Base-by-base conservation (phyloP, 1,140 invertebrate species). In the Pectinophora gossypiella region DNA sequence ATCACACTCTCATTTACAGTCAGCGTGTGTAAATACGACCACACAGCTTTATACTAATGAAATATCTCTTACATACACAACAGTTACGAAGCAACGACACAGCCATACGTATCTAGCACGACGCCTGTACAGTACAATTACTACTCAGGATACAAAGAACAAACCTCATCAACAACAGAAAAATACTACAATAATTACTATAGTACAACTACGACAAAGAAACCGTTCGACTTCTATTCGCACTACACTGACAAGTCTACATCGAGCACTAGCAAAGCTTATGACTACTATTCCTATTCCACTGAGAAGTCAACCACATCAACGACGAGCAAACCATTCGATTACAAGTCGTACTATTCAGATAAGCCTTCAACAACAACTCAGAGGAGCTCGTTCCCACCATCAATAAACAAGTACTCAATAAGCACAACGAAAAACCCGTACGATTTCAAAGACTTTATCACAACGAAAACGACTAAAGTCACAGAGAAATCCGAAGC, bases 371-470 rank as follows among this genome's bases (percentile, higher is more conserved):
- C 66, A 50, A 71, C 66, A 21, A 64, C 74, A 48, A 51, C 59
- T 1, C 61, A 63, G 42, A 59, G 64, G 59, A 68, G 57, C 22
- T 74, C 73, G 36, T 74, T 70, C 57, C 67, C 76, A 53, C 61
- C 80, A 61, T 63, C 76, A 23, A 56, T 85, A 50, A 78, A 82
- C 57, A 78, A 77, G 64, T 88, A 84, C 58, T 88, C 83, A 6
- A 72, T 87, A 45, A 78, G 81, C 3, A 82, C 88, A 19, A 89
- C 88, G 10, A 87, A 74, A 64, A 89, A 82, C 48, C 89, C 89
- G 7, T 90, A 90, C 66, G 85, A 89, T 60, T 90, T 89, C 60
- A 79, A 89, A 64, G 84, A 89, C 51, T 90, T 16, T 86, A n/a
- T n/a, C 56, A 61, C 67, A 3, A 81, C 76, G n/a, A 79, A 76